phyloP scores from a whole-genome alignment of 2,888 invertebrate species.

The Fissipunctia ypsillon region DNA sequence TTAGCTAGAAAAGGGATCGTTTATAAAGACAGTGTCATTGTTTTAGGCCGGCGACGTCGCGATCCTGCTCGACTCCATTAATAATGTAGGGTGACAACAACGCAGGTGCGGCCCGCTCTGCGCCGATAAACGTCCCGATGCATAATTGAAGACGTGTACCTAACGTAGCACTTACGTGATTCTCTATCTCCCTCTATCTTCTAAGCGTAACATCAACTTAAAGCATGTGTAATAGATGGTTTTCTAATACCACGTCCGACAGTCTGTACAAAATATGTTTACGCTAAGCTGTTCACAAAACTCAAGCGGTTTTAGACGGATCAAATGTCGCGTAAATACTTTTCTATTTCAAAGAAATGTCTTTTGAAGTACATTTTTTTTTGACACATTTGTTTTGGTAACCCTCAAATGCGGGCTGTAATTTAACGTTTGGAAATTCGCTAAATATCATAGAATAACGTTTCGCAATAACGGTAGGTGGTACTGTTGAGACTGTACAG shows the following conservation, averaged over 20 bases:
- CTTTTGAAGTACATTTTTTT: slow-evolving; percentile 55
- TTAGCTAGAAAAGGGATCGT: slow-evolving; percentile 72
- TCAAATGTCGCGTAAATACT: slow-evolving; percentile 58
- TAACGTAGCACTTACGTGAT: slow-evolving; percentile 77
- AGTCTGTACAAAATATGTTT: slow-evolving; percentile 38
- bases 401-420: slow-evolving; percentile 38
- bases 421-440: slow-evolving; percentile 32
- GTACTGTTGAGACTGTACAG: slow-evolving; percentile 25
- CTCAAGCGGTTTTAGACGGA: slow-evolving; percentile 50
- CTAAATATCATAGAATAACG: slow-evolving; percentile 34
- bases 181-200: slow-evolving; percentile 75
- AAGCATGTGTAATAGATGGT: slow-evolving; percentile 77
- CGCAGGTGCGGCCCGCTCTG: slow-evolving; percentile 82
- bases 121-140: slow-evolving; percentile 86
- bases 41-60: slow-evolving; percentile 68
- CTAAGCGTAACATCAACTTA: slow-evolving; percentile 71
- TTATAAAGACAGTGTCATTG: slow-evolving; percentile 76
- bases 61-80: slow-evolving; percentile 78
- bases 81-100: slow-evolving; percentile 88
- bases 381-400: slow-evolving; percentile 51
- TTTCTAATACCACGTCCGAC: slow-evolving; percentile 66
- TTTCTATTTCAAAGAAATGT: slow-evolving; percentile 58
- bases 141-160: slow-evolving; percentile 88
- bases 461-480: slow-evolving; percentile 32
- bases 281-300: slow-evolving; percentile 49